A percentile compares a stretch with the other conserved stretches of the same genome.
Conservation (phyloP, 2,797 vertebrate genomes). For the Telmatherina bonti region DNA sequence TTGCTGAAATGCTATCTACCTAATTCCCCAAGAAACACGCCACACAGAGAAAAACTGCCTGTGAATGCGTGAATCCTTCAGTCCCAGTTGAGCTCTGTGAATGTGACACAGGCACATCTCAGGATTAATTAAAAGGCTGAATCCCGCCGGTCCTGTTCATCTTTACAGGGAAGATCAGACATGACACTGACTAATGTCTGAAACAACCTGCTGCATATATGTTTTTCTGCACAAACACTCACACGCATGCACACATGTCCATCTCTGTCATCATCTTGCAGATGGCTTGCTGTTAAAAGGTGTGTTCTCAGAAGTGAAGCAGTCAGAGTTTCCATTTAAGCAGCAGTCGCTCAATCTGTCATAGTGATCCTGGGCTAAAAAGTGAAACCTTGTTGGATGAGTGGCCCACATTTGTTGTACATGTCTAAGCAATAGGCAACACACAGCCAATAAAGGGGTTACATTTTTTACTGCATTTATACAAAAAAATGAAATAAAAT, state of each 20-base stretch:
- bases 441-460: background rate
- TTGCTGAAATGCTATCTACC: slow-evolving; percentile 47
- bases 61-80: slow-evolving; percentile 2
- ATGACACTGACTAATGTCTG: slow-evolving; percentile 47
- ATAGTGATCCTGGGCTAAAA: slow-evolving; percentile 8
- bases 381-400: slow-evolving; percentile 6
- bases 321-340: slow-evolving; percentile 50
- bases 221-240: slow-evolving; percentile 16
- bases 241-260: background rate
- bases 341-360: slow-evolving; percentile 27
- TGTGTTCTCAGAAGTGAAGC: slow-evolving; percentile 37
- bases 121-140: slow-evolving; percentile 19
- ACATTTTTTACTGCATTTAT: background rate
- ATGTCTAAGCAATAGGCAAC: background rate
- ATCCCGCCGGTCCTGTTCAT: slow-evolving; percentile 1
- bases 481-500: background rate
- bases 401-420: background rate
- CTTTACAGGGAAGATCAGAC: slow-evolving; percentile 7
- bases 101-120: background rate
- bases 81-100: slow-evolving; percentile 10
- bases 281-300: slow-evolving; percentile 62
- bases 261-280: slow-evolving; percentile 49
- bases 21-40: slow-evolving; percentile 51
- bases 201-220: slow-evolving; percentile 34
- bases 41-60: slow-evolving; percentile 16